phyloP scores from a whole-genome alignment of 2,113 vertebrate genomes.

The Platysternon megacephalum region DNA sequence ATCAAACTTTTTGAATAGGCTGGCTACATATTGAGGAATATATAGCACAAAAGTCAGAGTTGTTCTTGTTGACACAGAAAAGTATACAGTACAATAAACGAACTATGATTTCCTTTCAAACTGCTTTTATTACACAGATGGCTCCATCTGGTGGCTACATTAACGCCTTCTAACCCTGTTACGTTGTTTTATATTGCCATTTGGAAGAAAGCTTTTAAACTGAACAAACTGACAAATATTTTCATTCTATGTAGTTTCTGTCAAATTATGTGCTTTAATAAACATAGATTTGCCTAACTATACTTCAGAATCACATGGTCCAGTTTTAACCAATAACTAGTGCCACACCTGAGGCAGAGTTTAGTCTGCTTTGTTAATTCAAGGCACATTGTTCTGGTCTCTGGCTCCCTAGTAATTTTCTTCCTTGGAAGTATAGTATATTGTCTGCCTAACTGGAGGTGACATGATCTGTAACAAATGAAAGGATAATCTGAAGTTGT shows the following conservation, averaged over 20 bases:
- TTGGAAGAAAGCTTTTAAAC: not conserved
- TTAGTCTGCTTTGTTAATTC: not conserved
- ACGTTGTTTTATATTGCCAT: accelerated
- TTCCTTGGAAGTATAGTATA: not conserved
- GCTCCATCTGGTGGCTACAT: conserved; percentile 58
- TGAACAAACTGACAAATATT: not conserved
- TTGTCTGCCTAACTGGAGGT: not conserved
- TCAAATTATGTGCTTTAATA: accelerated
- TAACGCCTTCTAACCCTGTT: not conserved
- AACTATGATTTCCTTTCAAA: not conserved
- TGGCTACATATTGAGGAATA: not conserved
- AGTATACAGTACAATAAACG: accelerated
- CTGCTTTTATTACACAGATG: not conserved
- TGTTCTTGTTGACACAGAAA: not conserved
- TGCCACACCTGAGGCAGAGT: accelerated
- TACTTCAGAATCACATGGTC: not conserved
- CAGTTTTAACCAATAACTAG: not conserved
- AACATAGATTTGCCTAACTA: not conserved
- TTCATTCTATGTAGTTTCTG: not conserved
- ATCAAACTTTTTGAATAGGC: accelerated
- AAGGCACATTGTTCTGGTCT: not conserved
- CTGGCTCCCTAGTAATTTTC: not conserved
- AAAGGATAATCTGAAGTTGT: not conserved
- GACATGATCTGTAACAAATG: not conserved
- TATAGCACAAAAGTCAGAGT: accelerated